Base-by-base conservation (phyloP, 2,797 vertebrate species). In the Acanthis flammea region DNA sequence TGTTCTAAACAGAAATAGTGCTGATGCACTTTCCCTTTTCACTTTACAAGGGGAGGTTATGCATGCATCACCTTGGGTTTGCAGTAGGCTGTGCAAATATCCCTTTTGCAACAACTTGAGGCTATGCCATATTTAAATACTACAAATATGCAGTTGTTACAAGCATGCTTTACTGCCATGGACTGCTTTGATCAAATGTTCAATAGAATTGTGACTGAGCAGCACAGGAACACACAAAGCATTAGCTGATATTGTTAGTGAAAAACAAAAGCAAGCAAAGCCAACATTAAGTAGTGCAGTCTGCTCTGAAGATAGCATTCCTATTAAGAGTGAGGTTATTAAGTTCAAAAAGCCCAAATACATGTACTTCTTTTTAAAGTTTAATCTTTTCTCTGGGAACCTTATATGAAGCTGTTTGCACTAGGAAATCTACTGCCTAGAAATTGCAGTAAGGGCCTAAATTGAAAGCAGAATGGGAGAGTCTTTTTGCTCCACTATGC, bases 381-480 rank as follows among this genome's bases (percentile, higher is more conserved):
- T 95, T 95, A 95, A 83, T 92, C 79, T 88, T 39, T 48, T 96
- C 72, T 93, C 95, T 89, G 79, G 96, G 88, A 97, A 79, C 83
- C 53, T 88, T 88, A 75, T 96, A 85, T 88, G 92, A 96, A 67
- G 71, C 89, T 62, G 77, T 95, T 95, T 96, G 72, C 86, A 61
- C 88, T 86, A 96, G 96, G 94, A 98, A 98, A 98, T 97, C 96
- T 97, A 92, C 98, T 98, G 98, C 95, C 98, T 98, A 98, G 97
- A 98, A 97, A 97, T 96, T 98, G 97, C 98, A 98, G 97, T 98
- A 97, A 97, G 97, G 95, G 97, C 97, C 97, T 97, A 98, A 98
- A 98, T 97, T 98, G 98, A 98, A 98, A 98, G 96, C 97, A 97
- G 98, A 98, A 97, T 88, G 95, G 95, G 94, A 96, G 91, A 97